Evolutionary conservation across 2,888 invertebrate species (phyloP).

Genomic region (Sinelater perroti): DNA sequence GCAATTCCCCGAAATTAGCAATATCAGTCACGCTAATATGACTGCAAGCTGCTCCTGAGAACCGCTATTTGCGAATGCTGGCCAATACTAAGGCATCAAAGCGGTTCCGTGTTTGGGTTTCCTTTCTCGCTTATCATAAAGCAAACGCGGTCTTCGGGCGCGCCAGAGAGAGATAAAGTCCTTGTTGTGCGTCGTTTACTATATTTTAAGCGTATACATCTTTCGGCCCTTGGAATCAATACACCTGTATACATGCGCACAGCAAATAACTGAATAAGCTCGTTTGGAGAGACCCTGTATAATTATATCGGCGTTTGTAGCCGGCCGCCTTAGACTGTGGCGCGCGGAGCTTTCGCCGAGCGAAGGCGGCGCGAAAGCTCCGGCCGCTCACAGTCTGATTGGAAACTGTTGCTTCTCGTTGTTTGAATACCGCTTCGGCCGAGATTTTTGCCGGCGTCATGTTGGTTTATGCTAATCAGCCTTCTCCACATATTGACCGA

Average conservation of each 20-base stretch:
- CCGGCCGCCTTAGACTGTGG: constrained; percentile 28
- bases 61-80: constrained; percentile 24
- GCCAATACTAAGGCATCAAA: constrained; percentile 22
- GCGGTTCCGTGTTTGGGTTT: constrained; percentile 23
- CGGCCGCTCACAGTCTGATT: constrained; percentile 29
- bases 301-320: constrained; percentile 39
- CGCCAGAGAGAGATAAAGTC: constrained; percentile 28
- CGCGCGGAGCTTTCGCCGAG: neutral
- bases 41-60: neutral
- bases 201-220: constrained; percentile 36
- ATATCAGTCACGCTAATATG: constrained; percentile 20
- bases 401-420: constrained; percentile 36
- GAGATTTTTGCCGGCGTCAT: constrained; percentile 27
- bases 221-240: constrained; percentile 40
- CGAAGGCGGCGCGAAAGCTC: neutral
- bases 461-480: constrained; percentile 29
- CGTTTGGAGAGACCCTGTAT: constrained; percentile 39
- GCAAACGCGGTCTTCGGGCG: constrained; percentile 9
- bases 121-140: constrained; percentile 22
- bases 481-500: constrained; percentile 24
- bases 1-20: constrained; percentile 11
- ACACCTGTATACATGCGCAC: constrained; percentile 43
- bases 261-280: constrained; percentile 40
- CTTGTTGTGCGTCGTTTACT: constrained; percentile 33
- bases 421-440: constrained; percentile 29